phyloP scores from a whole-genome alignment of 2,888 invertebrate genomes.

The Drosophila pseudotalamancana region DNA sequence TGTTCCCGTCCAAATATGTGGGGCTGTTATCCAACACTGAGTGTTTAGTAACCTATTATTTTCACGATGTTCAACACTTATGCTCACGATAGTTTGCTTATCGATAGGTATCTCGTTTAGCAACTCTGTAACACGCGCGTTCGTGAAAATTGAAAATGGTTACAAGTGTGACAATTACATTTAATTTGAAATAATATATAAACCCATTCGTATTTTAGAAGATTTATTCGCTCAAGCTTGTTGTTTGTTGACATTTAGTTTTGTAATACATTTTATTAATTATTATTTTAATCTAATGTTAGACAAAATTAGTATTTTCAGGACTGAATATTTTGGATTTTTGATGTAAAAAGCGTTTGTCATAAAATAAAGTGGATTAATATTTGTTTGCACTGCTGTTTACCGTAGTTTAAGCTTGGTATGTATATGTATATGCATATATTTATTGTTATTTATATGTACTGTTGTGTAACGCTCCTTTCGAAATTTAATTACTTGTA shows the following conservation, averaged over 20 bases:
- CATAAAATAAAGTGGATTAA: constrained; percentile 71
- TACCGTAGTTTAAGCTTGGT: constrained; percentile 58
- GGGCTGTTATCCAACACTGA: constrained; percentile 26
- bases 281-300: constrained; percentile 77
- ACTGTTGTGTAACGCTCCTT: constrained; percentile 24
- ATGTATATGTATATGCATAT: constrained; percentile 37
- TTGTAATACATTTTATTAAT: constrained; percentile 59
- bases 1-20: constrained; percentile 11
- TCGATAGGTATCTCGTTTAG: not conserved
- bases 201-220: constrained; percentile 31
- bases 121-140: constrained; percentile 1
- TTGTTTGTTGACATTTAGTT: constrained; percentile 70
- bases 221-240: constrained; percentile 67
- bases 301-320: constrained; percentile 65
- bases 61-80: not conserved
- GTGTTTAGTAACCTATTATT: constrained; percentile 9
- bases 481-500: constrained; percentile 50
- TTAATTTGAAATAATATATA: not conserved
- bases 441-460: constrained; percentile 22
- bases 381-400: constrained; percentile 70
- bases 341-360: constrained; percentile 70
- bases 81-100: not conserved
- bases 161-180: not conserved
- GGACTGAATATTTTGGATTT: constrained; percentile 45
- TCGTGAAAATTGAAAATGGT: not conserved